Base-by-base conservation (phyloP, 1,140 invertebrate species). In the Aphis gossypii region DNA sequence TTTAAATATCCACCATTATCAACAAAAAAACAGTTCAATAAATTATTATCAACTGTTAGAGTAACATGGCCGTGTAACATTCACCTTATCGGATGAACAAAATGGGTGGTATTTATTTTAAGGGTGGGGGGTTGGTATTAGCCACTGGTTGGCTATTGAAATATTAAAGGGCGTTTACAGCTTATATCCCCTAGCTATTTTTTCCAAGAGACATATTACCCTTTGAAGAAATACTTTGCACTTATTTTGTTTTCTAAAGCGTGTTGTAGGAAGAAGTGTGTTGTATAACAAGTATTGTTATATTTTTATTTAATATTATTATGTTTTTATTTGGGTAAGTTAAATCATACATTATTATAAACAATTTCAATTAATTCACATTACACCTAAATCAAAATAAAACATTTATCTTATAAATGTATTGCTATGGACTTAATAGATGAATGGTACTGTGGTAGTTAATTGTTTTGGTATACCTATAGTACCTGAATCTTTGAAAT, bases 101-200 rank as follows among this genome's bases (percentile, higher is more conserved):
- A 68, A 46, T 84, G 92, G 92, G 92, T 86, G 92, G 90, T 82
- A 56, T 83, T 23, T 41, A 44, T 54, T 41, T 83, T 84, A 41
- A 93, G 76, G 48, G 35, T 84, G 44, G 48, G 35, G 56, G 23
- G 44, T 51, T 54, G 35, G 76, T 51, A 76, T 83, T 38, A 51
- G 38, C 35, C n/a, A 20, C 48, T 84, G 91, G n/a, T 93, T 93
- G 92, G 92, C 56, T 86, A 51, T 54, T 35, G 9, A 41, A 21
- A 46, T 92, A 92, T 51, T 44, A 93, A 14, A 82, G 92, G 92
- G 92, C 76, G 92, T 82, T 93, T 25, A 54, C 76, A 46, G 7
- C 11, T 41, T 44, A n/a, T 41, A 56, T n/a, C 60, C 82, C 92
- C 92, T 86, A 48, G 38, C 3, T 41, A 41, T 83, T 56, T 68